A percentile compares a stretch with the other conserved stretches of the same genome.
phyloP scores from a whole-genome alignment of 2,113 vertebrate species.

The Hystrix brachyura region DNA sequence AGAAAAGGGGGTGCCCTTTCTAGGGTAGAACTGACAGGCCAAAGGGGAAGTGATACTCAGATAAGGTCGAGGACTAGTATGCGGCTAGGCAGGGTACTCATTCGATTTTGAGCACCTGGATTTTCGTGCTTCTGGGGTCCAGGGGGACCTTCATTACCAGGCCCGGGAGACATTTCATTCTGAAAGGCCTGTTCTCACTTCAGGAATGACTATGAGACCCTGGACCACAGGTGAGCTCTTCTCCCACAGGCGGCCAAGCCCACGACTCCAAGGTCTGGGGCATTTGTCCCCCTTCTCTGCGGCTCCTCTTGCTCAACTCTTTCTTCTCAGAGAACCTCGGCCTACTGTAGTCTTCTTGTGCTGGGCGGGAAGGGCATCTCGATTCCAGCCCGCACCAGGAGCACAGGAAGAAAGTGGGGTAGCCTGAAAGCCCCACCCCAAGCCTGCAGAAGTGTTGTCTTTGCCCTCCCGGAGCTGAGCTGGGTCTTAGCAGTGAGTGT shows the following conservation, averaged over 20 bases:
- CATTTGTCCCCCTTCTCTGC: background rate
- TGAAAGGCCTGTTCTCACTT: background rate
- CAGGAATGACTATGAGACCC: background rate
- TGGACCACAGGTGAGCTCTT: background rate
- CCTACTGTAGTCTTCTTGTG: background rate
- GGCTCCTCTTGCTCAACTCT: background rate
- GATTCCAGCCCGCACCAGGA: background rate
- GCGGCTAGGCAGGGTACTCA: background rate
- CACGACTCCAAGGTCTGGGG: background rate
- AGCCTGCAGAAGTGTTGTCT: background rate
- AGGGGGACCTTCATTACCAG: background rate
- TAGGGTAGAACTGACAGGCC: background rate
- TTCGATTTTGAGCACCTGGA: background rate
- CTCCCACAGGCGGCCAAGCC: background rate
- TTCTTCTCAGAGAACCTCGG: background rate
- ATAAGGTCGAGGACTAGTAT: background rate
- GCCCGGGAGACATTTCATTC: background rate
- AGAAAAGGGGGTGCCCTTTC: background rate
- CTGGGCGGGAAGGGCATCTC: background rate
- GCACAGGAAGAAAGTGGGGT: background rate
- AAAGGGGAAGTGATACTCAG: background rate
- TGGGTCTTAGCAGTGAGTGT: background rate
- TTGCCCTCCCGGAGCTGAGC: background rate
- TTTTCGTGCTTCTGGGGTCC: background rate
- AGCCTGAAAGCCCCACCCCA: no score